These are phyloP conservation scores for Hippocampus guttulatus DNA, from an alignment of 2,113 vertebrate species.

Conservation along the genomic window DNA sequence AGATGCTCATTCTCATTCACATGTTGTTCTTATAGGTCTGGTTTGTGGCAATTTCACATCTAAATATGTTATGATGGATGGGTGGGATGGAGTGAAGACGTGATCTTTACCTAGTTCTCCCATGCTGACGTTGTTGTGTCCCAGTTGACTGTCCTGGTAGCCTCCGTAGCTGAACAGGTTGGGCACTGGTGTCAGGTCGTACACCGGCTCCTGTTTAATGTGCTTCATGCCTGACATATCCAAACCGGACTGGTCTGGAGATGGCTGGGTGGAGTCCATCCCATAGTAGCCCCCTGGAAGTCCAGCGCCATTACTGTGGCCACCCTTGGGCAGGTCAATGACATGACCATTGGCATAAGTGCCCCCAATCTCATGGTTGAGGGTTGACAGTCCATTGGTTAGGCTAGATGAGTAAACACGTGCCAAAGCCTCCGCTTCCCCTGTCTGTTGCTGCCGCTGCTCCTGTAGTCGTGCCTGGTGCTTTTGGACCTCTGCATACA, in stretches of 20 bases:
- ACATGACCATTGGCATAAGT: slow-evolving; percentile 88
- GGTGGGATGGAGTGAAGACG: no score
- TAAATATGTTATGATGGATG: slow-evolving; percentile 4
- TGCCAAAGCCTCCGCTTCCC: slow-evolving; percentile 90
- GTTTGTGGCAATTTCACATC: slow-evolving; percentile 27
- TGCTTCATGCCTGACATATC: slow-evolving; percentile 98
- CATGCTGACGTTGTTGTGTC: slow-evolving; percentile 83
- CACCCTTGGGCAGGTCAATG: slow-evolving; percentile 91
- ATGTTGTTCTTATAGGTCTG: slow-evolving; percentile 17
- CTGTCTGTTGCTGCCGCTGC: slow-evolving; percentile 90
- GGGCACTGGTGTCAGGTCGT: slow-evolving; percentile 94
- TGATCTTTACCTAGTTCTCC: slow-evolving; percentile 84
- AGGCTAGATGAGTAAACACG: slow-evolving; percentile 89
- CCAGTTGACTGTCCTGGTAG: slow-evolving; percentile 92
- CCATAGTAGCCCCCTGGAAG: slow-evolving; percentile 79
- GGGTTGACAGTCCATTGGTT: slow-evolving; percentile 84
- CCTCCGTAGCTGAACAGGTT: slow-evolving; percentile 96
- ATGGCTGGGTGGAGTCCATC: slow-evolving; percentile 93
- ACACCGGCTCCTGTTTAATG: slow-evolving; percentile 98
- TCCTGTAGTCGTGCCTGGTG: slow-evolving; percentile 94
- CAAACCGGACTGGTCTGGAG: slow-evolving; percentile 96
- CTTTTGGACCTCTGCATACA: slow-evolving; percentile 97
- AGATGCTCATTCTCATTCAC: slow-evolving; percentile 48
- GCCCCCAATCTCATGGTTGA: slow-evolving; percentile 84
- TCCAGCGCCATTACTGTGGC: slow-evolving; percentile 57